Evolutionary conservation across 2,888 invertebrate genomes (phyloP).

Genomic region (Clistopyga incitator): DNA sequence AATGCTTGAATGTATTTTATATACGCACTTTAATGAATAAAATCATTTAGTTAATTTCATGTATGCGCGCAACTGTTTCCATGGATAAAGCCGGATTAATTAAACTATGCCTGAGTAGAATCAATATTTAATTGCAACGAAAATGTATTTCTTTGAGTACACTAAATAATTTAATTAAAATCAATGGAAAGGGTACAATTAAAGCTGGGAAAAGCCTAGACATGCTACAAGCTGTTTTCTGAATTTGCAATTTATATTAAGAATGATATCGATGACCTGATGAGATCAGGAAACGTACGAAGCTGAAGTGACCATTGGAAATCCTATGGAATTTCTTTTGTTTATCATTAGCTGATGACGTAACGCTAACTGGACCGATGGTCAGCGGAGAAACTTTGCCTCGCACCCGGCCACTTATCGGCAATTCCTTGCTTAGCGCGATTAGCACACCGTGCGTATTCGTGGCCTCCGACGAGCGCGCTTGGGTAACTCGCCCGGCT

Average conservation of each 20-base stretch:
- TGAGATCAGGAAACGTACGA: background rate
- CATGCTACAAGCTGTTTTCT: background rate
- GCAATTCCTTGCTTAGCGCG: conserved; percentile 73
- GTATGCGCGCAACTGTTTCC: no score
- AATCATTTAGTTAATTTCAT: no score
- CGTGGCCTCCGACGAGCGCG: conserved; percentile 71
- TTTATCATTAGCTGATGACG: conserved; percentile 56
- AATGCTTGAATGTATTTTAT: no score
- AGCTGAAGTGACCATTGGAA: background rate
- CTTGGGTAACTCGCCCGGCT: conserved; percentile 71
- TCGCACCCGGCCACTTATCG: conserved; percentile 73
- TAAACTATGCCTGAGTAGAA: no score
- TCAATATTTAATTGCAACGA: no score
- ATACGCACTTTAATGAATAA: no score
- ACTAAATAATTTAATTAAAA: no score
- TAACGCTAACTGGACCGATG: conserved; percentile 51
- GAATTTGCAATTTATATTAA: background rate
- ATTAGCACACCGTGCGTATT: conserved; percentile 76
- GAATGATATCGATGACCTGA: conserved; percentile 7
- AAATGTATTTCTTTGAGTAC: no score
- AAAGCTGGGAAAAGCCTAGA: no score
- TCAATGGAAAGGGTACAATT: no score
- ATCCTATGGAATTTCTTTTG: conserved; percentile 38
- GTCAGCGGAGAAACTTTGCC: conserved; percentile 32
- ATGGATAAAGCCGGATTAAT: no score